phyloP scores from a whole-genome alignment of 2,113 vertebrate genomes.

The Nothocercus julius region DNA sequence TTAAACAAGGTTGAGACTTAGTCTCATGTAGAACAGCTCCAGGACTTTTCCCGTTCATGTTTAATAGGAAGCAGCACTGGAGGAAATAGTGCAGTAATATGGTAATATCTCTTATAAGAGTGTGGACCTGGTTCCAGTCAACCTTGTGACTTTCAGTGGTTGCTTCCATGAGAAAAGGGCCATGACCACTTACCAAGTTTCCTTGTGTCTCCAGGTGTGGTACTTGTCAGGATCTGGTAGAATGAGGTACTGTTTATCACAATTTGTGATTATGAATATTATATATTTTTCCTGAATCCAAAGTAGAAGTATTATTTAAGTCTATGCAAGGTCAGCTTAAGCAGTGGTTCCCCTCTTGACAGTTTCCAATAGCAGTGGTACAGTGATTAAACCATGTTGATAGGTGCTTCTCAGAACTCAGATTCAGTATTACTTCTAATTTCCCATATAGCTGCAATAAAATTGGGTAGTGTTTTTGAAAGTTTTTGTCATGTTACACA shows the following conservation, averaged over 20 bases:
- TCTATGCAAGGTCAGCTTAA: background rate
- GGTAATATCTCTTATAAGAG: background rate
- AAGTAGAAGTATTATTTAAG: background rate
- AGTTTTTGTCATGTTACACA: background rate
- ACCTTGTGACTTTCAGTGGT: background rate
- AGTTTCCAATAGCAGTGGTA: background rate
- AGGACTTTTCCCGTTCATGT: background rate
- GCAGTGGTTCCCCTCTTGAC: background rate
- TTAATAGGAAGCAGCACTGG: background rate
- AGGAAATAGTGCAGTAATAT: background rate
- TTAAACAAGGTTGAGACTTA: background rate
- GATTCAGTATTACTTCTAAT: background rate
- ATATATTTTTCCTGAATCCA: background rate
- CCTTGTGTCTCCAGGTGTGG: background rate
- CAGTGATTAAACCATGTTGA: background rate
- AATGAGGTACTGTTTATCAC: background rate
- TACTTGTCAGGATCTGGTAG: background rate
- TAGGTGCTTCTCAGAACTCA: background rate
- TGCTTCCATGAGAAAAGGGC: background rate
- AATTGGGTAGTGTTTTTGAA: background rate
- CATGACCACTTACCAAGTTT: background rate
- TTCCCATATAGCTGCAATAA: background rate
- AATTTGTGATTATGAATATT: background rate
- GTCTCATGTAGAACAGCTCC: background rate
- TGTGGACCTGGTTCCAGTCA: background rate